Percentiles rank a stretch among this genome's conserved stretches.
Conservation (phyloP, 2,797 vertebrate genomes). For the Pseudopleuronectes americanus region DNA sequence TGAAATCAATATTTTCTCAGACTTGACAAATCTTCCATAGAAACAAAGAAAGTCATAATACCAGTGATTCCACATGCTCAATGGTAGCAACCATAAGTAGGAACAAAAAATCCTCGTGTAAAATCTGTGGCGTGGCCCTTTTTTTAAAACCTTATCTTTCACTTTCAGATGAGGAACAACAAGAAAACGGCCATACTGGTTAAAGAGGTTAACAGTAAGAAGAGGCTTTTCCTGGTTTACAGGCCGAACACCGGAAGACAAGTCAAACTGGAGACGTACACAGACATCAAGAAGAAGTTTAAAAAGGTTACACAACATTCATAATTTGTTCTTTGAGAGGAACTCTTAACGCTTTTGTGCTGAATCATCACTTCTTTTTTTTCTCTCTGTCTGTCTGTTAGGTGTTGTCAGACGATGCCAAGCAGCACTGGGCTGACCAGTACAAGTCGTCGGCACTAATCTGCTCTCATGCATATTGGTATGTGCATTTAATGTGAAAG, state of each 20-base stretch:
- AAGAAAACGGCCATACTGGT: conserved; percentile 95
- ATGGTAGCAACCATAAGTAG: too few species aligned
- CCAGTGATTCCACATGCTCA: too few species aligned
- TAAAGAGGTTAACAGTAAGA: conserved; percentile 96
- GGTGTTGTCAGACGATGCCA: conserved; percentile 95
- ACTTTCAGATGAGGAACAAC: conserved; percentile 93
- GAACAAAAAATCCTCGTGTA: too few species aligned
- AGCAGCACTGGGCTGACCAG: conserved; percentile 95
- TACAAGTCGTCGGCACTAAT: conserved; percentile 93
- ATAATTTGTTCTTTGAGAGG: too few species aligned
- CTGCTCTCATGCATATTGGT: conserved; percentile 98
- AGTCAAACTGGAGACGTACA: conserved; percentile 93
- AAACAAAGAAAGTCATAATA: too few species aligned
- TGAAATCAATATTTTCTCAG: too few species aligned
- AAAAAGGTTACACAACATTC: conserved; percentile 87
- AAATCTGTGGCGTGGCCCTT: too few species aligned
- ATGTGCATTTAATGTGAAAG: conserved; percentile 42
- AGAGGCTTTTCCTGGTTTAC: conserved; percentile 96
- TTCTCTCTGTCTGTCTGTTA: conserved; percentile 41
- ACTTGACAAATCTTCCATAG: too few species aligned
- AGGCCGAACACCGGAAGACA: conserved; percentile 97
- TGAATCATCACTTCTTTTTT: not conserved
- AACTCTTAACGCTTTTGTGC: not conserved
- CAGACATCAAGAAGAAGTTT: conserved; percentile 96
- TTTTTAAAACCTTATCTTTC: not conserved